Evolutionary conservation across 2,888 invertebrate species (phyloP).

Genomic region (Phrixothrix hirtus): DNA sequence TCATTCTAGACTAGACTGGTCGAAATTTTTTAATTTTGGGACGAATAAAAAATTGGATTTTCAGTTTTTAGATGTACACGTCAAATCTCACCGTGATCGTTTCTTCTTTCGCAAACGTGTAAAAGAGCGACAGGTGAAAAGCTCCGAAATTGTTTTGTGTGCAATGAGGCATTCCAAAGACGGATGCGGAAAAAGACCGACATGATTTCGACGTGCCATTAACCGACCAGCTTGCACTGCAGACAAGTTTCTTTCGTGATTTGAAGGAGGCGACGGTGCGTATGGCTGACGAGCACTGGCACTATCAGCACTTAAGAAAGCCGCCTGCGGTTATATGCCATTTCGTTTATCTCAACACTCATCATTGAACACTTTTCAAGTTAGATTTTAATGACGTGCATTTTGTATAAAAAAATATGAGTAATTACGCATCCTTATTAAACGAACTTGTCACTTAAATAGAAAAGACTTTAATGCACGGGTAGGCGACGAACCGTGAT

Average conservation of each 20-base stretch:
- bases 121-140: too few relatives aligned
- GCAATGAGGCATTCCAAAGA: constrained; percentile 7
- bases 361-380: not conserved
- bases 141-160: too few relatives aligned
- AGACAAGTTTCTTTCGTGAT: constrained; percentile 11
- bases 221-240: not conserved
- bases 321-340: constrained; percentile 31
- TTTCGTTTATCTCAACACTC: constrained; percentile 19
- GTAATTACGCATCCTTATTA: too few relatives aligned
- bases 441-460: too few relatives aligned
- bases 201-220: constrained; percentile 2
- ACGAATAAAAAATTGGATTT: too few relatives aligned
- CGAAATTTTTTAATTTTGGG: too few relatives aligned
- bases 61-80: too few relatives aligned
- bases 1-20: too few relatives aligned
- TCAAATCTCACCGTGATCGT: too few relatives aligned
- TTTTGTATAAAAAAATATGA: not conserved
- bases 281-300: constrained; percentile 32
- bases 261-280: constrained; percentile 37
- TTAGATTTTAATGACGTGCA: not conserved
- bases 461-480: too few relatives aligned
- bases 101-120: too few relatives aligned
- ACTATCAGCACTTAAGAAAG: constrained; percentile 29
- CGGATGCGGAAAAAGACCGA: constrained; percentile 9
- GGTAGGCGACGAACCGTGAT: too few relatives aligned